These are phyloP conservation scores for Brachyistius frenatus DNA, from an alignment of 2,113 vertebrate species.

Conservation along the genomic window DNA sequence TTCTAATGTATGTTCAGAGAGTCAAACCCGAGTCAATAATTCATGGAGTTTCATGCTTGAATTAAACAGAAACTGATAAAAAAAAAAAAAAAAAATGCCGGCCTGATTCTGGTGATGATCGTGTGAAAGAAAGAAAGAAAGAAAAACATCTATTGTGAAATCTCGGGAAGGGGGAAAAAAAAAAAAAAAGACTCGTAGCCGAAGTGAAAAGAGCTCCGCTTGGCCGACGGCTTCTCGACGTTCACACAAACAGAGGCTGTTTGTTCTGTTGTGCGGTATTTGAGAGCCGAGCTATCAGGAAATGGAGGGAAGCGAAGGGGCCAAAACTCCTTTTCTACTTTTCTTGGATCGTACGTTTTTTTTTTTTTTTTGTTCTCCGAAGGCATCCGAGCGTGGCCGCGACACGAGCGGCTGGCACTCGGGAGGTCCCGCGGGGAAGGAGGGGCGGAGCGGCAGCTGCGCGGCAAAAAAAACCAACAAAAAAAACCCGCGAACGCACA, in stretches of 20 bases:
- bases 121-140: background rate
- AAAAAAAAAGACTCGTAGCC: background rate
- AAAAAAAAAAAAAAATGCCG: conserved; percentile 10
- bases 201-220: conserved; percentile 35
- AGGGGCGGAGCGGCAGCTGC: conserved; percentile 47
- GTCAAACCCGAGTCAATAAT: conserved; percentile 71
- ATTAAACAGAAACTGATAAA: conserved; percentile 40
- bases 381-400: conserved; percentile 22
- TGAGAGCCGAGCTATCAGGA: conserved; percentile 34
- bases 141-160: conserved; percentile 40
- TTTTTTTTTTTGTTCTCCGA: conserved; percentile 18
- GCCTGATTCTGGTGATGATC: conserved; percentile 33
- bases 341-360: conserved; percentile 18
- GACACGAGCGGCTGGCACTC: conserved; percentile 45
- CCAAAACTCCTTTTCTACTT: conserved; percentile 30
- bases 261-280: conserved; percentile 56
- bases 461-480: conserved; percentile 3
- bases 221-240: conserved; percentile 30
- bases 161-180: background rate
- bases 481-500: background rate
- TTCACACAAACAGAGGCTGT: conserved; percentile 52
- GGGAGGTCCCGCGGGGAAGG: background rate
- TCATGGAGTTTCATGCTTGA: conserved; percentile 64
- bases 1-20: conserved; percentile 66
- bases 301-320: conserved; percentile 28